Base-by-base conservation (phyloP, 2,797 vertebrate genomes). In the Sparidentex hasta region DNA sequence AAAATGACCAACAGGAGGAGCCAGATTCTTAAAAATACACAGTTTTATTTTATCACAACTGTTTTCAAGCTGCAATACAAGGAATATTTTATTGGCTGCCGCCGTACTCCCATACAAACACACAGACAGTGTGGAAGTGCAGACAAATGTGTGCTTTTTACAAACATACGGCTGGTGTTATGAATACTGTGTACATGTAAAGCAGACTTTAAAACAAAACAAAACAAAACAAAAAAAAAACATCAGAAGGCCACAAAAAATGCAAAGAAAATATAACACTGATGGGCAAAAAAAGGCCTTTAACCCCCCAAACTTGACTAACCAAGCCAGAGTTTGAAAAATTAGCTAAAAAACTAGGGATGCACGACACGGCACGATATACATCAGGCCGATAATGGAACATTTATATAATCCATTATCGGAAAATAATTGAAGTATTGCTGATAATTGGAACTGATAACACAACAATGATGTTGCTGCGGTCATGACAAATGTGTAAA, bases 11-110 rank as follows among this genome's bases (percentile, higher is more conserved):
- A 9, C 47, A 90, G 83, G 68, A 23, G 90, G 85, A 73, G 90
- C 74, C 82, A 85, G 0, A 62, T 48, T 84, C 72, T 88, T 90
- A 90, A 65, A 93, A 93, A 93, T 85, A 78, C 70, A 85, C 20
- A 43, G 41, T 65, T 90, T 90, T 78, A 78, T 81, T 74, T 67
- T 23, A 38, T 50, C 33, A 72, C n/a, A 51, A 75, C 13, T 38
- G 56, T 74, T 67, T 75, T 1, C 38, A 74, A 27, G 18, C n/a
- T 65, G 71, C 66, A 78, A 29, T 38, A 44, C 38, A 47, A 71
- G 48, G 65, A 86, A 84, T 71, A 86, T 52, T 74, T 58, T 43
- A 46, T 78, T 66, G 17, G 64, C 43, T 47, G 27, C 11, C 48
- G 23, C 18, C 38, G 29, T 5, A 59, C 59, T 38, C 13, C 46